Conservation (phyloP, 37 sponge, comb jelly and placozoan genomes). For the Hexactinellida sp. region DNA sequence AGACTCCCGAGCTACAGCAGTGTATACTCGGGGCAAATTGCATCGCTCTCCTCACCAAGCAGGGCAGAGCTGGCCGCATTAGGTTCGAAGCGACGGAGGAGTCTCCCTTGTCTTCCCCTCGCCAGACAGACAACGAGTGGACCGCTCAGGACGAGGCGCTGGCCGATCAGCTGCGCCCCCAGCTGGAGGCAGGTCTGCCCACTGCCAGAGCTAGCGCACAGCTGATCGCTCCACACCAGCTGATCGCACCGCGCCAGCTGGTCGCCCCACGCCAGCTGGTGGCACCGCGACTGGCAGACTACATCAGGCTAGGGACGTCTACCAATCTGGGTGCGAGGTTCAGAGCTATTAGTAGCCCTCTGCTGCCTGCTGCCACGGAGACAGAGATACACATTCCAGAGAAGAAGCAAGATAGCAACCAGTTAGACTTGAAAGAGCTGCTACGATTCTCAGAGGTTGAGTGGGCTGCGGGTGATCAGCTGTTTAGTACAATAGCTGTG, state of each 20-base stretch:
- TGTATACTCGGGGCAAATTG: neutral
- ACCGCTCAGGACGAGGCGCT: neutral
- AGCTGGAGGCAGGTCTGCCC: neutral
- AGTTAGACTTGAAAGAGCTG: neutral
- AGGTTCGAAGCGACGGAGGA: neutral
- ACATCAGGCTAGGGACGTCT: neutral
- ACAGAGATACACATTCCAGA: too few species aligned
- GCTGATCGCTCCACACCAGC: neutral
- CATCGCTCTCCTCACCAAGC: neutral
- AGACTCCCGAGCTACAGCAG: neutral
- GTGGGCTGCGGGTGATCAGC: neutral
- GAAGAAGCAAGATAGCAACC: neutral
- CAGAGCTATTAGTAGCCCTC: too few species aligned
- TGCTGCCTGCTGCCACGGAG: neutral
- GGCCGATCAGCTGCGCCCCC: neutral
- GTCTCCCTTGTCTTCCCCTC: neutral
- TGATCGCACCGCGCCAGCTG: neutral
- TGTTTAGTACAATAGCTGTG: conserved; percentile 38
- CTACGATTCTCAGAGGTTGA: neutral
- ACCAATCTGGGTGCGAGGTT: neutral
- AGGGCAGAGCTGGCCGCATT: neutral
- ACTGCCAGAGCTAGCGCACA: too few species aligned
- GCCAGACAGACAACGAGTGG: neutral
- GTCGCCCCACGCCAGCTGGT: neutral
- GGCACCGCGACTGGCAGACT: neutral